Percentiles rank a stretch among this genome's conserved stretches.
phyloP scores from a whole-genome alignment of 35 echinoderm and acorn worm genomes.

The Lytechinus variegatus region DNA sequence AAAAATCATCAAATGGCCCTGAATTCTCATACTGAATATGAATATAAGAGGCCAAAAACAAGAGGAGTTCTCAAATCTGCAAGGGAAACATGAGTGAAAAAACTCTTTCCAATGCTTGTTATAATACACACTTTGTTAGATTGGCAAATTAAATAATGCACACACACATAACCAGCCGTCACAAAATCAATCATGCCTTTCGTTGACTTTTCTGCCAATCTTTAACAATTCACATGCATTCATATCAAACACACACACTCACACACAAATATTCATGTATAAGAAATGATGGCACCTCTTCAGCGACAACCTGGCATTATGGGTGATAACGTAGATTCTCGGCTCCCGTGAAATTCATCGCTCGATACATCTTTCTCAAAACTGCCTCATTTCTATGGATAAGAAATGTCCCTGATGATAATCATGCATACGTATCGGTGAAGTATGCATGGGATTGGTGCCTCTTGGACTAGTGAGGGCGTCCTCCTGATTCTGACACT shows the following conservation, averaged over 20 bases:
- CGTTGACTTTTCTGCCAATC: background rate
- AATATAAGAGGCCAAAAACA: no score
- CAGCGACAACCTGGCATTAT: background rate
- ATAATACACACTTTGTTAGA: no score
- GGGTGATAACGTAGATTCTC: no score
- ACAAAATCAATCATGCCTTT: background rate
- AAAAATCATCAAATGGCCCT: background rate
- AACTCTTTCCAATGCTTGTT: no score
- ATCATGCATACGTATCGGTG: background rate
- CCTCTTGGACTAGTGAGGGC: constrained; percentile 57
- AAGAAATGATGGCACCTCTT: background rate
- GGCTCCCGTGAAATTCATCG: no score
- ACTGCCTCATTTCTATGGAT: background rate
- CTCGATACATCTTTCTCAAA: no score
- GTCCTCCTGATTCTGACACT: constrained; percentile 52
- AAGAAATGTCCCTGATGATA: background rate
- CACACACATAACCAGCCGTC: background rate
- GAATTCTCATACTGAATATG: background rate
- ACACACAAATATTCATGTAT: background rate
- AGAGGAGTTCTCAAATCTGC: no score
- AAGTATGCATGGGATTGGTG: background rate
- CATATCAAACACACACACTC: background rate
- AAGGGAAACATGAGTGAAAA: background rate
- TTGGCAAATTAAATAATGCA: background rate
- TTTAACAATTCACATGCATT: background rate